Percentiles rank a stretch among this genome's conserved stretches.
Conservation (phyloP, 2,888 invertebrate species). For the Nasonovia ribisnigri region DNA sequence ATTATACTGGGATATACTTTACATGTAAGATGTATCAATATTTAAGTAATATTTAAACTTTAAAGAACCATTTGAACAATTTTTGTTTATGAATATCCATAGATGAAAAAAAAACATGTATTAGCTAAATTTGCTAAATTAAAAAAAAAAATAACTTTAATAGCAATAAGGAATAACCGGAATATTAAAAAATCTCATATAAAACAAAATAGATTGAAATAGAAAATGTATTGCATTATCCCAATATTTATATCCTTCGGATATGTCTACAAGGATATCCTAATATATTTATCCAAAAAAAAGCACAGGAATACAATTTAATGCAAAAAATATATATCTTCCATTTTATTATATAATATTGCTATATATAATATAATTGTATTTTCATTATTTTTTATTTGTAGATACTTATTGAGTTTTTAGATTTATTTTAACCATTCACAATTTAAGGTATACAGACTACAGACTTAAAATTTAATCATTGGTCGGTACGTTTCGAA, state of each 20-base stretch:
- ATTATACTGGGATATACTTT: neutral
- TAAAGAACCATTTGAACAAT: neutral
- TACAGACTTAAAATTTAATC: neutral
- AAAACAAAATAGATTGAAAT: neutral
- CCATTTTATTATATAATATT: neutral
- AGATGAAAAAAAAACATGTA: no score
- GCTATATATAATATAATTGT: neutral
- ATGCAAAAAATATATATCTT: neutral
- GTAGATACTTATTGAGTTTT: neutral
- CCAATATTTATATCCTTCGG: neutral
- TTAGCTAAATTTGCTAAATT: neutral
- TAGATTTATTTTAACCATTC: neutral
- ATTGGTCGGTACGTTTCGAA: neutral
- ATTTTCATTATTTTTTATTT: neutral
- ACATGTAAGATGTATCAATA: neutral
- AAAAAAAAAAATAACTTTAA: neutral
- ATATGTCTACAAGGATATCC: neutral
- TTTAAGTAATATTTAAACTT: neutral
- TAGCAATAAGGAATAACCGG: neutral
- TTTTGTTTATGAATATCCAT: neutral
- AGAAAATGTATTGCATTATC: neutral
- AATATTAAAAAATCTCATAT: neutral
- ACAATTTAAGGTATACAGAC: neutral
- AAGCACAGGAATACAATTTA: neutral
- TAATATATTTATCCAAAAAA: neutral